These are phyloP conservation scores for Anguilla rostrata DNA, from an alignment of 2,113 vertebrate genomes.

Conservation along the genomic window DNA sequence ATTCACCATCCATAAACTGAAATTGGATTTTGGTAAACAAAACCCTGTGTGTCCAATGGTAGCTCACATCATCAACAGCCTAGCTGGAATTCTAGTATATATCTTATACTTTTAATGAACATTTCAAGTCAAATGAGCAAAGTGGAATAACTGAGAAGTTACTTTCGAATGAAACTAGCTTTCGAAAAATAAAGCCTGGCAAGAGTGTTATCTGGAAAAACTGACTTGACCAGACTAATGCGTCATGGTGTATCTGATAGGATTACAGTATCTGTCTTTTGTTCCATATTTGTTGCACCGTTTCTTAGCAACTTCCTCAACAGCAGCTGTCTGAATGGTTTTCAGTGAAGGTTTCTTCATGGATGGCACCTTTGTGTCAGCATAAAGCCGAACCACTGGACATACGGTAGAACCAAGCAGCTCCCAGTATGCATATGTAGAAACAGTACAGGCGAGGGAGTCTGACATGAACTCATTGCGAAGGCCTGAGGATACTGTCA, in stretches of 20 bases:
- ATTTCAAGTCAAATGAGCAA: background rate
- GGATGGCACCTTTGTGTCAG: background rate
- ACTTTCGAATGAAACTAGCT: background rate
- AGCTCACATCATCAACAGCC: background rate
- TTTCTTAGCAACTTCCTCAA: conserved; percentile 26
- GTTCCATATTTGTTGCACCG: conserved; percentile 14
- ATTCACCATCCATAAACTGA: background rate
- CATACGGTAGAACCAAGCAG: background rate
- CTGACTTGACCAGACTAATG: conserved; percentile 22
- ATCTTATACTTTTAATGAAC: background rate
- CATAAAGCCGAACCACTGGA: conserved; percentile 10
- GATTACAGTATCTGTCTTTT: conserved; percentile 23
- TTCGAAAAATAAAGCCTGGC: background rate
- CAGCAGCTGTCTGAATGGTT: conserved; percentile 7
- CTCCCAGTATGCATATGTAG: background rate
- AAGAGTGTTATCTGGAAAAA: conserved; percentile 29
- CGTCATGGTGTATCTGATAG: conserved; percentile 24
- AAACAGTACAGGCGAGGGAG: background rate
- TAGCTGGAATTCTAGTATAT: background rate
- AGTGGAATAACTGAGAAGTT: background rate
- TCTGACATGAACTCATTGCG: background rate
- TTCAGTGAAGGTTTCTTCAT: background rate
- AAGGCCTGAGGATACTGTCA: background rate
- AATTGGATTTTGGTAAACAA: background rate
- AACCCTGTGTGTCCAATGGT: background rate